These are phyloP conservation scores for Drosophila quinaria DNA, from an alignment of 2,888 invertebrate genomes.

Conservation along the genomic window DNA sequence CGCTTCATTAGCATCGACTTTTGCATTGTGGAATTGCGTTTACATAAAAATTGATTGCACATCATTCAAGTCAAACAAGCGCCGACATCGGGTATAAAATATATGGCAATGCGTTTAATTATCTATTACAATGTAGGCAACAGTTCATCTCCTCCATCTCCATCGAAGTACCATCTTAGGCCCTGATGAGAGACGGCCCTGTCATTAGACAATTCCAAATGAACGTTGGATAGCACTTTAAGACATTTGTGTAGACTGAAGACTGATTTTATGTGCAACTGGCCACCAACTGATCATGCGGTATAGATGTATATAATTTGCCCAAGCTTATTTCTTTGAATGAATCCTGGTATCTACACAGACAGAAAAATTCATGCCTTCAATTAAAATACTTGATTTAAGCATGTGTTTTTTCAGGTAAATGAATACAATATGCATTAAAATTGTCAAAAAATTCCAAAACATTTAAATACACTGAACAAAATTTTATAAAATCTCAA, in stretches of 20 bases:
- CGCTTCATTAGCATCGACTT: conserved; percentile 73
- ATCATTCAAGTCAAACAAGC: conserved; percentile 58
- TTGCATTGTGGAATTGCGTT: conserved; percentile 66
- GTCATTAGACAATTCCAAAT: conserved; percentile 42
- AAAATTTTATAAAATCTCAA: too few relatives aligned
- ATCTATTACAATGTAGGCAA: conserved; percentile 59
- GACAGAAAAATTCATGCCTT: too few relatives aligned
- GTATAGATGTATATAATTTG: too few relatives aligned
- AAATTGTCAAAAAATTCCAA: too few relatives aligned
- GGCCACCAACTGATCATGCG: conserved; percentile 1
- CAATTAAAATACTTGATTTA: too few relatives aligned
- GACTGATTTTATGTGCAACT: conserved; percentile 4
- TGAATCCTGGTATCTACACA: too few relatives aligned
- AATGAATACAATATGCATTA: too few relatives aligned
- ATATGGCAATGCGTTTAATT: conserved; percentile 60
- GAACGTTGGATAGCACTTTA: conserved; percentile 16
- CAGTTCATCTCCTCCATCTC: conserved; percentile 24
- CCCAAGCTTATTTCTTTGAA: background rate
- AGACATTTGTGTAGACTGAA: background rate
- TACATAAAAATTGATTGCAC: conserved; percentile 72
- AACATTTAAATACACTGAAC: too few relatives aligned
- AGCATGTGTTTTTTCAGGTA: too few relatives aligned
- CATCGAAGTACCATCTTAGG: background rate
- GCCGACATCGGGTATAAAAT: conserved; percentile 51
- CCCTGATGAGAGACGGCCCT: conserved; percentile 9